Evolutionary conservation across 1,140 invertebrate species (phyloP).

Genomic region (Archegozetes longisetosus): DNA sequence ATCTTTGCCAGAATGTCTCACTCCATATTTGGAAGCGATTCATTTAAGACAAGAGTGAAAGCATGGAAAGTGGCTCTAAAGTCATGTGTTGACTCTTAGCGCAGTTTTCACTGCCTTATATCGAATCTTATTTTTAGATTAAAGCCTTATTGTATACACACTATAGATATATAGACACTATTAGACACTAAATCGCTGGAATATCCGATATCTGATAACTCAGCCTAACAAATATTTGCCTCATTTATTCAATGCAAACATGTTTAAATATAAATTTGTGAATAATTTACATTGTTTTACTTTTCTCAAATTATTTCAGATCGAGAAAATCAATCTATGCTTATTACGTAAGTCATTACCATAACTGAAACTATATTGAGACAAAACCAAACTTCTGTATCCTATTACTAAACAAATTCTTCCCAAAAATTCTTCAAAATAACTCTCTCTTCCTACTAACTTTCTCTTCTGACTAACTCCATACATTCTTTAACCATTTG

Average conservation of each 20-base stretch:
- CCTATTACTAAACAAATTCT: not conserved
- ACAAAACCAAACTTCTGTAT: not conserved
- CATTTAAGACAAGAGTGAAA: no score
- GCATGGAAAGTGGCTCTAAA: no score
- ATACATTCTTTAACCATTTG: not conserved
- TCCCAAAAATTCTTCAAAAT: not conserved
- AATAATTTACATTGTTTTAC: conserved; percentile 23
- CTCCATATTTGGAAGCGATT: no score
- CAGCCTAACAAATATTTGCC: no score
- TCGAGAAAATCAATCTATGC: conserved; percentile 94
- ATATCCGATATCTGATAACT: no score
- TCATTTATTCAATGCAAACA: conserved; percentile 1
- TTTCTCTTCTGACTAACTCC: not conserved
- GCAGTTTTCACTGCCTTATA: no score
- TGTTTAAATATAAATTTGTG: not conserved
- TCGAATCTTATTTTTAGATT: no score
- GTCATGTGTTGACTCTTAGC: no score
- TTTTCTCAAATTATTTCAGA: conserved; percentile 37
- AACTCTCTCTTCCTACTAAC: not conserved
- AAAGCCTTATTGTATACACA: no score
- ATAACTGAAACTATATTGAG: conserved; percentile 1
- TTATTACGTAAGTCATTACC: conserved; percentile 81
- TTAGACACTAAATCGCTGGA: no score
- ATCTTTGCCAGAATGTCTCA: no score
- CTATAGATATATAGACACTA: no score